Evolutionary conservation across 1,140 invertebrate species (phyloP), one percentile per base, ranked within the genome.

Genomic region (Meloidogyne chitwoodi): DNA sequence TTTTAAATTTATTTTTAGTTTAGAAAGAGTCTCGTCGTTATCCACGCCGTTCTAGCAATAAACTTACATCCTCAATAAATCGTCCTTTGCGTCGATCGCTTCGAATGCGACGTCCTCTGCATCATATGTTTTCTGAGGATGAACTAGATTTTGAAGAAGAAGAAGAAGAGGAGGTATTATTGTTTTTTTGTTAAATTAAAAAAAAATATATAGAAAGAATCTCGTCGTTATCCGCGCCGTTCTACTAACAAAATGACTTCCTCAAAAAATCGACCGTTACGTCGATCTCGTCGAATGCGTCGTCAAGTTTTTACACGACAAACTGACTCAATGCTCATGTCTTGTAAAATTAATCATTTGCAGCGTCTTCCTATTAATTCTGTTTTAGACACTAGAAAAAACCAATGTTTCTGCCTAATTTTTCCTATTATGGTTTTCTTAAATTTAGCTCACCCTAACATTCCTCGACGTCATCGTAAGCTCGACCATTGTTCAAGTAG

Each of bases 301-400:
- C 48, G 48, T 56, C 48, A 56, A 56, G 48, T 56, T 56, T 56
- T 56, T 56, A 8, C 48, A 8, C 48, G 48, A 6, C 48, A n/a
- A 8, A n/a, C 19, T 8, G n/a, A 56, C n/a, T 56, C 48, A 56
- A n/a, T 56, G 48, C 19, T 56, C 0, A 56, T 19, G 19, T 56
- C 48, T n/a, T 56, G n/a, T 8, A 56, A 56, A 56, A 56, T 56
- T 56, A 56, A 56, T 56, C 48, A 56, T 56, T 56, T 56, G n/a
- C 68, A 27, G n/a, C 68, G 68, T 19, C 27, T 69, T 14, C 68
- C 68, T 12, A 26, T 56, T 24, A 69, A 69, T 26, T 56, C 68
- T 26, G 68, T 69, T 5, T 29, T 69, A 12, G 68, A 69, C 19
- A 26, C 22, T 12, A 27, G 31, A 6, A 27, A 29, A 14, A 31